A percentile compares a stretch with the other conserved stretches of the same genome.
These are phyloP conservation scores for Aphidius gifuensis DNA, from an alignment of 1,140 invertebrate species.

Conservation along the genomic window DNA sequence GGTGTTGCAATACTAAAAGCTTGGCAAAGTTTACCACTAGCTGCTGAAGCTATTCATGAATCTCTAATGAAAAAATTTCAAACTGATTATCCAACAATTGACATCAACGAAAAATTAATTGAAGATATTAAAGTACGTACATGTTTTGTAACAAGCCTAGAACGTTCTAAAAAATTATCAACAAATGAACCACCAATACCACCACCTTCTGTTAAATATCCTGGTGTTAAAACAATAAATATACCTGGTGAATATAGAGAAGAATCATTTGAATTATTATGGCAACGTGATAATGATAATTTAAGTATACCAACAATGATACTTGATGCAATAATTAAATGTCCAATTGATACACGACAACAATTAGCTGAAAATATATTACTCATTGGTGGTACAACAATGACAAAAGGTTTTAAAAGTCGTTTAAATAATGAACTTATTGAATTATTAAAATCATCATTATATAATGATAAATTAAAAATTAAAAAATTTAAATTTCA, in stretches of 20 bases:
- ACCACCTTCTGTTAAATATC: slow-evolving; percentile 70
- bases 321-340: slow-evolving; percentile 75
- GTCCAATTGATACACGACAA: slow-evolving; percentile 72
- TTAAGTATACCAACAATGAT: slow-evolving; percentile 82
- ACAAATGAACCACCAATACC: slow-evolving; percentile 49
- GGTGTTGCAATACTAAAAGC: slow-evolving; percentile 79
- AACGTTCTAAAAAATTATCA: slow-evolving; percentile 63
- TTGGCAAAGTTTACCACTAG: slow-evolving; percentile 75
- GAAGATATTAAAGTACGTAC: slow-evolving; percentile 73
- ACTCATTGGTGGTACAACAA: slow-evolving; percentile 79
- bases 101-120: slow-evolving; percentile 57
- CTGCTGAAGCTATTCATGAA: slow-evolving; percentile 65
- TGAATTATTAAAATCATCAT: slow-evolving; percentile 58
- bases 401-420: slow-evolving; percentile 75
- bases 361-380: slow-evolving; percentile 78
- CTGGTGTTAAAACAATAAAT: slow-evolving; percentile 59
- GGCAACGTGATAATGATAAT: slow-evolving; percentile 80
- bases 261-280: slow-evolving; percentile 76
- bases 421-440: slow-evolving; percentile 74
- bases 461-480: slow-evolving; percentile 65
- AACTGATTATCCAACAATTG: slow-evolving; percentile 39
- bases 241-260: slow-evolving; percentile 74
- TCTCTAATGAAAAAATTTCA: slow-evolving; percentile 46
- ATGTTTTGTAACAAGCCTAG: slow-evolving; percentile 79
- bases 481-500: slow-evolving; percentile 76